phyloP scores from a whole-genome alignment of 2,113 vertebrate genomes.

The Lanius collurio region DNA sequence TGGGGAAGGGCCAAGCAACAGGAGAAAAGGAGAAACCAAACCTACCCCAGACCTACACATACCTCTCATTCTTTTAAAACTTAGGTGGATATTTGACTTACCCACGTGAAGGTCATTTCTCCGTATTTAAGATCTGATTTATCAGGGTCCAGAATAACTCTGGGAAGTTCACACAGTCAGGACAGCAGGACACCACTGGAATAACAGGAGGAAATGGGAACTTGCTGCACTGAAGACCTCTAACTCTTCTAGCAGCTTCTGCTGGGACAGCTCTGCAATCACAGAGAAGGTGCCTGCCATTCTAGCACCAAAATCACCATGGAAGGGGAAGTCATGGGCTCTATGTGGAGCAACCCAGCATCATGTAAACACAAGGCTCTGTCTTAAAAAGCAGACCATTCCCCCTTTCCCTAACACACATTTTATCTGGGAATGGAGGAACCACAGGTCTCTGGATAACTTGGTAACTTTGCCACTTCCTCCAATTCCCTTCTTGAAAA shows the following conservation, averaged over 20 bases:
- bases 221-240: not conserved
- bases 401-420: not conserved
- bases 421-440: not conserved
- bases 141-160: not conserved
- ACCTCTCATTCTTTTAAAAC: not conserved
- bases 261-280: not conserved
- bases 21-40: not conserved
- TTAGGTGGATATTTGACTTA: not conserved
- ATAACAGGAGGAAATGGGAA: not conserved
- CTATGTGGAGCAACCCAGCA: not conserved
- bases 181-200: not conserved
- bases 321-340: not conserved
- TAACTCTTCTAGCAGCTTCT: not conserved
- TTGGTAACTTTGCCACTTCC: not conserved
- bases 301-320: not conserved
- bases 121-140: not conserved
- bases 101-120: not conserved
- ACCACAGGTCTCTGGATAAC: not conserved
- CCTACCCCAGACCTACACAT: fast-evolving
- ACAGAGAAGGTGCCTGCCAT: not conserved
- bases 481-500: not conserved
- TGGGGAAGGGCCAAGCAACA: not conserved
- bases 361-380: not conserved
- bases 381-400: not conserved
- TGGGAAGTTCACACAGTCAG: not conserved